These are phyloP conservation scores for Acanthiza pusilla DNA, from an alignment of 2,797 vertebrate species.

Conservation along the genomic window DNA sequence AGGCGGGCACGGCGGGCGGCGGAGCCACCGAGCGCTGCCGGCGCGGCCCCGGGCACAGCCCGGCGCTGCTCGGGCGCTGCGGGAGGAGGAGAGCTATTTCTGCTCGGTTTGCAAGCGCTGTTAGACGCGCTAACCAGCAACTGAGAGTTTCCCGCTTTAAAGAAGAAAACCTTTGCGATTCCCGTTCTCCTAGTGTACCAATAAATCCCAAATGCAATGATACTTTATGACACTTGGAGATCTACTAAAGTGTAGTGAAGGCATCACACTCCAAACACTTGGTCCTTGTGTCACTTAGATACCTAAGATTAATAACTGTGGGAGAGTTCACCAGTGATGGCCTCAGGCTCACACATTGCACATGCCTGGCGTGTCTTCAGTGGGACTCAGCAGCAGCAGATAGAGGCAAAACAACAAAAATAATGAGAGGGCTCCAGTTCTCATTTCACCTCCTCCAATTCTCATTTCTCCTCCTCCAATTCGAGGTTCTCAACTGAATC, in stretches of 20 bases:
- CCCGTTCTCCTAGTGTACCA: background rate
- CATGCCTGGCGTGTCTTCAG: fast-evolving
- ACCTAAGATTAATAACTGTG: no score
- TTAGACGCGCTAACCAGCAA: background rate
- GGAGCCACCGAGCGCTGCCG: background rate
- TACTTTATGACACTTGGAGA: background rate
- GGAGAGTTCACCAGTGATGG: fast-evolving
- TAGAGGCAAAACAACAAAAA: background rate
- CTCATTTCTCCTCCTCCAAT: fast-evolving
- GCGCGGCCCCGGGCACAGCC: no score
- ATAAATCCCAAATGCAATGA: fast-evolving
- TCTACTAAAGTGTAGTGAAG: background rate
- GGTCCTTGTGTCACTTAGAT: fast-evolving
- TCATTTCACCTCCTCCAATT: fast-evolving
- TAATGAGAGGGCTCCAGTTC: fast-evolving
- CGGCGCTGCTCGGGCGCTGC: fast-evolving
- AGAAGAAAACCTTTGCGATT: fast-evolving
- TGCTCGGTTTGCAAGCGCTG: background rate
- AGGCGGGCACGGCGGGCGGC: background rate
- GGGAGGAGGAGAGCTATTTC: background rate
- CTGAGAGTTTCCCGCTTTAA: background rate
- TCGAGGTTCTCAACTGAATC: background rate
- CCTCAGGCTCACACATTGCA: fast-evolving
- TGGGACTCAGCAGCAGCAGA: fast-evolving
- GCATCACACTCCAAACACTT: background rate